Evolutionary conservation across 2,797 vertebrate species (phyloP).

Genomic region (Iguana delicatissima): DNA sequence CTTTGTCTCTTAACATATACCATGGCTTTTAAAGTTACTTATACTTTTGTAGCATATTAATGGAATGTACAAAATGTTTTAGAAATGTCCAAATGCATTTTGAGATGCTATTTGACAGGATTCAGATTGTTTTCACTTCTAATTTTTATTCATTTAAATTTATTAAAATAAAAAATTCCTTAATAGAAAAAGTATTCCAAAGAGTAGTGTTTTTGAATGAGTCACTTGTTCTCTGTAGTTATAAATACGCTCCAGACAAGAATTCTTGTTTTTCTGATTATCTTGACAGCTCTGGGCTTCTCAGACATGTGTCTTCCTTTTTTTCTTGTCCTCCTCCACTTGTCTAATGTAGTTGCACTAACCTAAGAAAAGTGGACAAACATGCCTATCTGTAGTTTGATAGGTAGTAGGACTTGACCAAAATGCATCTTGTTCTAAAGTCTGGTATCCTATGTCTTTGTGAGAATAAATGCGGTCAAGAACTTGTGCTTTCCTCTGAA

Average conservation of each 20-base stretch:
- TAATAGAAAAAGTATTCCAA: conserved; percentile 14
- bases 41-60: neutral
- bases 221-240: conserved; percentile 17
- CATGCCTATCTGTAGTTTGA: neutral
- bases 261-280: neutral
- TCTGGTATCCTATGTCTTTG: neutral
- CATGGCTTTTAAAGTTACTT: neutral
- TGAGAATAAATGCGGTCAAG: neutral
- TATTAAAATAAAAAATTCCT: neutral
- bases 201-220: conserved; percentile 14
- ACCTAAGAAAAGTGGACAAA: neutral
- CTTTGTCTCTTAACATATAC: neutral
- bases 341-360: neutral
- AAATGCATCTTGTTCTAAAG: neutral
- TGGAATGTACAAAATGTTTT: neutral
- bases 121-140: conserved; percentile 8
- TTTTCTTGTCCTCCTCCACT: neutral
- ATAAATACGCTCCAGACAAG: conserved; percentile 6
- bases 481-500: neutral
- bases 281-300: conserved; percentile 12
- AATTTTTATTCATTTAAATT: neutral
- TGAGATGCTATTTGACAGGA: neutral
- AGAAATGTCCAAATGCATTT: neutral
- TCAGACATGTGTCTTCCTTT: neutral
- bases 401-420: neutral